A percentile compares a stretch with the other conserved stretches of the same genome.
Evolutionary conservation across 2,797 vertebrate genomes (phyloP).

Genomic region (Trachops cirrhosus): DNA sequence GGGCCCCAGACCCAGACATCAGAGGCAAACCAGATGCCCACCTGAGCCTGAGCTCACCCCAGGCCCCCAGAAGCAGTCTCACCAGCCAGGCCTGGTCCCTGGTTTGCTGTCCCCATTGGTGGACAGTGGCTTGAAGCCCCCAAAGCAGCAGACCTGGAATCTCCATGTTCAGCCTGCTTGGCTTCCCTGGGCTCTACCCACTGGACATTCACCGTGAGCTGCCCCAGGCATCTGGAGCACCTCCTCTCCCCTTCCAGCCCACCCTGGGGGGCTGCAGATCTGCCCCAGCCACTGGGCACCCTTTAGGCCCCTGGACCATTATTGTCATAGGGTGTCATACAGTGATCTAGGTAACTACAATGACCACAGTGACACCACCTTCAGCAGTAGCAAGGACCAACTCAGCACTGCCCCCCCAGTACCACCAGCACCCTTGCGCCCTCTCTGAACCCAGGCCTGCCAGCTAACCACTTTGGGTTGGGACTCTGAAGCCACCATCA

Average conservation of each 20-base stretch:
- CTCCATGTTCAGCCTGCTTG: neutral
- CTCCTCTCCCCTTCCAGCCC: too few relatives aligned
- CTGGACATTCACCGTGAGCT: accelerated
- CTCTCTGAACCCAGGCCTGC: too few relatives aligned
- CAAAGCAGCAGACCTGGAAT: neutral
- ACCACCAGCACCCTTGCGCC: too few relatives aligned
- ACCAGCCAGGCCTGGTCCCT: accelerated
- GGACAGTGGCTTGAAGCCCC: neutral
- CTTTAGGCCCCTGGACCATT: too few relatives aligned
- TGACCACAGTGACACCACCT: neutral
- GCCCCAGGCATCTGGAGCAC: neutral
- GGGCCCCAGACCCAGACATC: neutral
- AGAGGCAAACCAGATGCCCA: neutral
- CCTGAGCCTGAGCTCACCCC: neutral
- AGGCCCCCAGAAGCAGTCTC: neutral
- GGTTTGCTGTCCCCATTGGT: neutral
- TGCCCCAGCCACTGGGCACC: accelerated
- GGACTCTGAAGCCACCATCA: neutral
- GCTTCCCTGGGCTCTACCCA: accelerated
- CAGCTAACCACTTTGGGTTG: too few relatives aligned
- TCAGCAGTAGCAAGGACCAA: neutral
- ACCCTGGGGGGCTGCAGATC: too few relatives aligned
- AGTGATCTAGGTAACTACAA: accelerated
- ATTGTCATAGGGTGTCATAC: neutral
- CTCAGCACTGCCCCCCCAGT: accelerated